Evolutionary conservation across 2,113 vertebrate species (phyloP), one percentile per base, ranked within the genome.

Genomic region (Fulica atra): DNA sequence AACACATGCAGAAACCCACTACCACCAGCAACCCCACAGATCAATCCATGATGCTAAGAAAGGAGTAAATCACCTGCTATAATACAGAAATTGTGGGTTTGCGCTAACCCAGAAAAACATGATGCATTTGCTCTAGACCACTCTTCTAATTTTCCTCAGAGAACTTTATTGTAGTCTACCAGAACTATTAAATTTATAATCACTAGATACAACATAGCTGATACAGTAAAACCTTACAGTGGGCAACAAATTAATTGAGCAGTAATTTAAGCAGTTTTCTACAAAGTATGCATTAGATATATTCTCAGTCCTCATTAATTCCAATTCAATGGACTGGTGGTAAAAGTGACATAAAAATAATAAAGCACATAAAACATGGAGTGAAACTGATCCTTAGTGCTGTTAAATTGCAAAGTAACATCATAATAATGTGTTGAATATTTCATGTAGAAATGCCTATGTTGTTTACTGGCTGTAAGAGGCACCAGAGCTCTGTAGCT

Each of bases 281-380:
- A 64, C 65, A 36, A 89, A 81, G n/a, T 71, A 26, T 60, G 72
- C 46, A 63, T 79, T 84, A 91, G 48, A 95, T 74, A 15, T 56
- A 53, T 91, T 89, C 83, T 93, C 86, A 93, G 9, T 93, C 53
- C 53, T 93, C 83, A 88, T 92, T 91, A 88, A 95, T 95, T 96
- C 83, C 69, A 95, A 93, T 56, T 95, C 72, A 92, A 56, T 29
- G 60, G 61, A 74, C 48, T 86, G 72, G 20, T 64, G 53, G 76
- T 87, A 91, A 93, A 92, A 92, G 18, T 68, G 86, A 72, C 81
- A 88, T 84, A 89, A 92, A 95, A 91, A 92, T 93, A 93, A 89
- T 76, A 95, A 81, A 89, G 18, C 35, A 72, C 19, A 84, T 86
- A 89, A 92, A 96, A 36, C 54, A 78, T 2, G 0, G 69, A 94